phyloP scores from a whole-genome alignment of 1,140 invertebrate species.

The Drosophila bocqueti region DNA sequence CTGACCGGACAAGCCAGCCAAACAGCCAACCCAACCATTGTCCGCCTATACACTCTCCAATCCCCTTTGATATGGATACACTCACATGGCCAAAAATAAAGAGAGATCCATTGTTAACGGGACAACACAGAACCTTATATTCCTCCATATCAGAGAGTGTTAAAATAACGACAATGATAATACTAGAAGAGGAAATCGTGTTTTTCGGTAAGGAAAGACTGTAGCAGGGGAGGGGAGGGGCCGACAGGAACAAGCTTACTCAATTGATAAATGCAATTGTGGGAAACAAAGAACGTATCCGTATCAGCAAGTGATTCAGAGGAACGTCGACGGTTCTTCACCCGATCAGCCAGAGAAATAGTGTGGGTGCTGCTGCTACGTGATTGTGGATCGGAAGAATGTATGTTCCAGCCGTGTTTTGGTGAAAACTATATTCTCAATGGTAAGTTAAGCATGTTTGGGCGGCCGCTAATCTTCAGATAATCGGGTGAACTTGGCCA shows the following conservation, averaged over 20 bases:
- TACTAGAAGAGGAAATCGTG: conserved; percentile 56
- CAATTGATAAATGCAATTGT: conserved; percentile 45
- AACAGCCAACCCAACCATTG: conserved; percentile 8
- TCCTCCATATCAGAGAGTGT: conserved; percentile 11
- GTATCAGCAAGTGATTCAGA: conserved; percentile 58
- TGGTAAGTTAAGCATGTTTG: conserved; percentile 27
- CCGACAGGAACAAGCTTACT: conserved; percentile 31
- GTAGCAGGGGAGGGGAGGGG: background rate
- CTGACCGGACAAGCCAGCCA: conserved; percentile 21
- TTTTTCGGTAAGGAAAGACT: conserved; percentile 30
- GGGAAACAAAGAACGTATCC: conserved; percentile 51
- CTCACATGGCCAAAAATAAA: conserved; percentile 48
- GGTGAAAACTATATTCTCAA: conserved; percentile 7
- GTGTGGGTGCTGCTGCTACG: conserved; percentile 21
- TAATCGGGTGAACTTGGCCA: conserved; percentile 28
- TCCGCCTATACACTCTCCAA: conserved; percentile 36
- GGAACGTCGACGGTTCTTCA: conserved; percentile 3
- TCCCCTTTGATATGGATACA: conserved; percentile 49
- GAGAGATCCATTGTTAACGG: conserved; percentile 43
- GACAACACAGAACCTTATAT: conserved; percentile 14
- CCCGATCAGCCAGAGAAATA: background rate
- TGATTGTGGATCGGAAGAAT: conserved; percentile 1
- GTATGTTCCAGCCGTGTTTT: conserved; percentile 10
- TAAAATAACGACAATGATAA: conserved; percentile 32
- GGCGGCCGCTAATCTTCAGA: background rate